Percentiles rank a stretch among this genome's conserved stretches.
phyloP scores from a whole-genome alignment of 2,888 invertebrate genomes.

The Eupeodes latifasciatus region DNA sequence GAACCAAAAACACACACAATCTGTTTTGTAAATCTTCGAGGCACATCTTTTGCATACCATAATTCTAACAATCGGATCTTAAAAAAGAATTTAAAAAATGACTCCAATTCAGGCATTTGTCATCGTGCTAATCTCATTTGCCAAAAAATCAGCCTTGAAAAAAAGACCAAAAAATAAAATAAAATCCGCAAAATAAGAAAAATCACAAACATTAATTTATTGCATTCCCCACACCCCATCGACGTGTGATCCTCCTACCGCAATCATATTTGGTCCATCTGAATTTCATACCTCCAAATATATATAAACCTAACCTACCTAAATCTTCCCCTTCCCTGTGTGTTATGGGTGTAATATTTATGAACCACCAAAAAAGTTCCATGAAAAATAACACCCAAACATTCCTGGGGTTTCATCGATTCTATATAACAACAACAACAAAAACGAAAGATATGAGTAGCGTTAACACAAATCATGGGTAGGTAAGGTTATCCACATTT shows the following conservation, averaged over 20 bases:
- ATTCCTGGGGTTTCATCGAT: conserved; percentile 35
- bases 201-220: conserved; percentile 65
- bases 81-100: conserved; percentile 1
- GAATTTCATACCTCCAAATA: conserved; percentile 46
- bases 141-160: conserved; percentile 37
- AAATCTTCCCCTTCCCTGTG: neutral
- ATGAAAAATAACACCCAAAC: conserved; percentile 63
- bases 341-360: conserved; percentile 41
- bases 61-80: conserved; percentile 18
- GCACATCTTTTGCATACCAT: conserved; percentile 13
- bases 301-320: neutral
- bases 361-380: conserved; percentile 60
- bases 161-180: conserved; percentile 12
- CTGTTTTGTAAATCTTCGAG: neutral
- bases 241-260: conserved; percentile 65
- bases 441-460: neutral
- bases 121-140: conserved; percentile 73
- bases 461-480: conserved; percentile 8
- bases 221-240: conserved; percentile 53
- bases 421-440: neutral
- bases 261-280: conserved; percentile 70
- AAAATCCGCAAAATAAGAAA: conserved; percentile 42
- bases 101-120: conserved; percentile 55
- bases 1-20: no score
- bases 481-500: conserved; percentile 17